Conservation (phyloP, 2,797 vertebrate species). For the Meriones psammophilus region DNA sequence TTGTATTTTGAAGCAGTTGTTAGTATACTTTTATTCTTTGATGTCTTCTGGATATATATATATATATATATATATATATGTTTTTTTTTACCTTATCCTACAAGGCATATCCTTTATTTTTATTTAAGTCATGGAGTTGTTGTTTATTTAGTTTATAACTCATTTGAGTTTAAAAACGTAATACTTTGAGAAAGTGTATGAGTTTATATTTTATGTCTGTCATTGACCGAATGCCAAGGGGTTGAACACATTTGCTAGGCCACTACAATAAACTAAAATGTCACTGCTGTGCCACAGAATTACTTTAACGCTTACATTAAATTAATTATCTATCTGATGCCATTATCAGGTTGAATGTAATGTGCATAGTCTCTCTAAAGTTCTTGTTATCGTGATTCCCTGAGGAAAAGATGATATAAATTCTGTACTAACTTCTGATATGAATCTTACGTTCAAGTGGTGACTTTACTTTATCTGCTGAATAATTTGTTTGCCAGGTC, state of each 20-base stretch:
- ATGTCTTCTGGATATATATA: too few relatives aligned
- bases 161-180: background rate
- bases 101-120: background rate
- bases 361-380: background rate
- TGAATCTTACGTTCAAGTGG: background rate
- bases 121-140: background rate
- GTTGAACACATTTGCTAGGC: background rate
- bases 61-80: too few relatives aligned
- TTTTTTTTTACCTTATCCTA: background rate
- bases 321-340: background rate
- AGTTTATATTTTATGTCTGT: background rate
- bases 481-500: background rate
- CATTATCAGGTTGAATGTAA: background rate
- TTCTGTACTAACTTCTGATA: too few relatives aligned
- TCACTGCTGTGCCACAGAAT: background rate
- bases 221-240: background rate
- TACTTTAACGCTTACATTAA: background rate
- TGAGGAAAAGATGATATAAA: background rate
- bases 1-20: background rate
- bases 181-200: background rate
- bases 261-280: background rate
- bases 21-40: background rate
- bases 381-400: background rate
- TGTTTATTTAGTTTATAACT: background rate
- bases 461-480: background rate